Evolutionary conservation across 2,888 invertebrate species (phyloP), one percentile per base, ranked within the genome.

Genomic region (Boloria euphrosyne): DNA sequence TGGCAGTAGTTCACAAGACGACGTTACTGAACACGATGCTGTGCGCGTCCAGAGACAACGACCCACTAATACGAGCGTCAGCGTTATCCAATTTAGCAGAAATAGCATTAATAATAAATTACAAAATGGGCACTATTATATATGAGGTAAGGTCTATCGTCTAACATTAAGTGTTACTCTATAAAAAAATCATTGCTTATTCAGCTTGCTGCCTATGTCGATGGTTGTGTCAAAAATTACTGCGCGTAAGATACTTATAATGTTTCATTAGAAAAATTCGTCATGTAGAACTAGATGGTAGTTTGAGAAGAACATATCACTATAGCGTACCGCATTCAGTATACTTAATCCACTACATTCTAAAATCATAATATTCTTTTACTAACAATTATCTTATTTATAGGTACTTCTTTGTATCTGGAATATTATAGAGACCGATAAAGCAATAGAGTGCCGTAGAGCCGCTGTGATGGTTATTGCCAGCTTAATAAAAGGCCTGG

Each of bases 61-160:
- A 97, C 79, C 93, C 94, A 16, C 84, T 96, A 38, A 93, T 97
- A 51, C 93, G 97, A 75, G 94, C 97, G 16, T 97, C 97, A 2
- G 95, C 96, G 77, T 89, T 98, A 62, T 97, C 97, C 0, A 97
- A 97, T 83, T 89, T 98, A 52, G 97, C 96, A 0, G 97, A 97
- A 86, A 92, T 97, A 16, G 96, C 96, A 74, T 92, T 94, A 73
- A 93, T 96, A 4, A 85, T 98, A 52, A 94, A 95, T 62, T 97
- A 95, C 78, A 95, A 94, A 76, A 86, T 97, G 5, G 96, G 96
- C 38, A 88, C 94, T 66, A 93, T 95, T 66, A 89, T 96, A 64
- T 94, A 94, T 72, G 97, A 97, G 94, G 97, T 96, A 73, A 72
- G 64, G 68, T 38, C 4, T 46, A 44, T 22, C 14, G 3, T 13